Evolutionary conservation across 2,888 invertebrate species (phyloP), one percentile per base, ranked within the genome.

Genomic region (Chironomus riparius): DNA sequence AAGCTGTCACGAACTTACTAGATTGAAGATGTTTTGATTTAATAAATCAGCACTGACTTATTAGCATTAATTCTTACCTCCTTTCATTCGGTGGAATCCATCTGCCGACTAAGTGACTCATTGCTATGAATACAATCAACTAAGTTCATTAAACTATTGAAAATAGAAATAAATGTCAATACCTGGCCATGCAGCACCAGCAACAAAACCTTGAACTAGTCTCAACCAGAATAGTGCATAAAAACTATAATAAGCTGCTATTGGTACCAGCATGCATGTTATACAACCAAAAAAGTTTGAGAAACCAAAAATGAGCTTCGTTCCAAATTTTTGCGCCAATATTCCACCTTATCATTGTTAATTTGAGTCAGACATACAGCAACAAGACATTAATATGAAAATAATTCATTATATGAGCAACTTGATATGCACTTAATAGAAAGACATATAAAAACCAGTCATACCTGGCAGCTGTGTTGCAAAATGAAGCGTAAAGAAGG

Each of bases 51-150:
- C 38, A 38, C 7, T 10, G 3, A 15, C 18, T 56, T 15, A 56
- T 56, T 56, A 18, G 18, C 18, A 15, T n/a, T 4, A 56, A 15
- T 56, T 56, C n/a, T 56, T 7, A 56, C 56, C 56, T 65, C 12
- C 65, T 65, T 81, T 94, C 94, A 78, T 91, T 86, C 0, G 91
- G 91, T n/a, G 93, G 93, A 76, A 93, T 92, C 94, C 94, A 94
- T 79, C 89, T 87, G 0, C 65, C 74, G 6, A 74, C 74, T n/a
- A 74, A 12, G 24, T 68, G 65, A 68, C 21, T 68, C 74, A 74
- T 74, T 6, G 74, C 74, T 74, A 24, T 7, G 3, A 65, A 48
- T 18, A 4, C n/a, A 50, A n/a, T 22, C 1, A 18, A 61, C 0
- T 72, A 7, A 28, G n/a, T 68, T n/a, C 13, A 50, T 28, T 28